A percentile compares a stretch with the other conserved stretches of the same genome.
Evolutionary conservation across 2,888 invertebrate genomes (phyloP).

Genomic region (Bruchidius siliquastri): DNA sequence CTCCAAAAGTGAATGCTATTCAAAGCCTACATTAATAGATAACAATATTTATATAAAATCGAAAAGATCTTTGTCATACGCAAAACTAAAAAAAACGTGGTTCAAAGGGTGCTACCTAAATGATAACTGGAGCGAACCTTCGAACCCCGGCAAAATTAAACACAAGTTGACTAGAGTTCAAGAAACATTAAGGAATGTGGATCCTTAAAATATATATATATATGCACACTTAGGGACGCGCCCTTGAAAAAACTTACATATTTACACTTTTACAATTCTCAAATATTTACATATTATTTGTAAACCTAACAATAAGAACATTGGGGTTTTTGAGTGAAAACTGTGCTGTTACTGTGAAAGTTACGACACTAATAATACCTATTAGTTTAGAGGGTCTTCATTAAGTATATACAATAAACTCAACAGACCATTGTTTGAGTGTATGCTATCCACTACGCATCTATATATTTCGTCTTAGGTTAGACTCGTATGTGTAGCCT

Average conservation of each 20-base stretch:
- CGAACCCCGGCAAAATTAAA: not conserved
- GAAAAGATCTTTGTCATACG: not conserved
- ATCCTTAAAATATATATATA: not conserved
- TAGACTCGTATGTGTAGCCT: too few relatives aligned
- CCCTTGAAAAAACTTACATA: not conserved
- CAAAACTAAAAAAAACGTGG: not conserved
- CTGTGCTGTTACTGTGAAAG: not conserved
- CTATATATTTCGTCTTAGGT: too few relatives aligned
- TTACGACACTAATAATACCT: not conserved
- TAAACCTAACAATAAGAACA: not conserved
- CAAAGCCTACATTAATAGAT: too few relatives aligned
- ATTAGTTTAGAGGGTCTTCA: too few relatives aligned
- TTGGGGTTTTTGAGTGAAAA: not conserved
- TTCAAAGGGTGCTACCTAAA: not conserved
- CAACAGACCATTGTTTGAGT: too few relatives aligned
- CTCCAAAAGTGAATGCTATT: too few relatives aligned
- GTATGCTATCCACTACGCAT: too few relatives aligned
- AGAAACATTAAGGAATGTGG: slow-evolving; percentile 26
- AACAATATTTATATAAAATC: not conserved
- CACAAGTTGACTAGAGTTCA: slow-evolving; percentile 34
- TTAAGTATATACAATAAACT: too few relatives aligned
- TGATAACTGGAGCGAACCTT: not conserved
- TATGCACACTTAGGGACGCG: not conserved
- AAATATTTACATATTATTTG: not conserved
- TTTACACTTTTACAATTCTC: not conserved